These are phyloP conservation scores for Clistopyga incitator DNA, from an alignment of 2,888 invertebrate genomes.

Conservation along the genomic window DNA sequence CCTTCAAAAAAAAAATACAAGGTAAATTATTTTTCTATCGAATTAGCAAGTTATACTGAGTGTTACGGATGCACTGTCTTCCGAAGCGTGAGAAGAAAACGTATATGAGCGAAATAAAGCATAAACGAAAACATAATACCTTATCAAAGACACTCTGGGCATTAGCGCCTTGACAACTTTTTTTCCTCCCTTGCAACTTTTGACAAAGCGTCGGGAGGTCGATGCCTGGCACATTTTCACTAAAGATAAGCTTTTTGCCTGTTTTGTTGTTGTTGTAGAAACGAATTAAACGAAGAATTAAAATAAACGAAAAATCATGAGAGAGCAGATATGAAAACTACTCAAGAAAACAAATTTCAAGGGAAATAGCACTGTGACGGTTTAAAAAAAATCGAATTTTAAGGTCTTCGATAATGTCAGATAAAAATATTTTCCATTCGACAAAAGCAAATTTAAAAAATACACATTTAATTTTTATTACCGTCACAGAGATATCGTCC, in stretches of 20 bases:
- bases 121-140: constrained; percentile 74
- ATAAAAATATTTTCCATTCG: too few relatives aligned
- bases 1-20: constrained; percentile 74
- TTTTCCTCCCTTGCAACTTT: constrained; percentile 79
- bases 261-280: constrained; percentile 52
- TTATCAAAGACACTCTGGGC: constrained; percentile 67
- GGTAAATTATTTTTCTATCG: constrained; percentile 19
- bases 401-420: too few relatives aligned
- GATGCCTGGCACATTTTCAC: constrained; percentile 85
- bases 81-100: not conserved
- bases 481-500: too few relatives aligned
- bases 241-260: constrained; percentile 86
- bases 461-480: too few relatives aligned
- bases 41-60: not conserved
- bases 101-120: constrained; percentile 58
- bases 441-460: too few relatives aligned
- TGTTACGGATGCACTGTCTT: too few relatives aligned
- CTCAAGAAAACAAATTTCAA: not conserved
- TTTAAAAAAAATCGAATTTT: too few relatives aligned
- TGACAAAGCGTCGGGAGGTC: constrained; percentile 82
- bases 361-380: too few relatives aligned
- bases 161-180: constrained; percentile 55
- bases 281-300: constrained; percentile 54
- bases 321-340: not conserved
- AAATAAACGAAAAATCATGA: constrained; percentile 55